Base-by-base conservation (phyloP, 2,797 vertebrate species). In the Aplochiton taeniatus region DNA sequence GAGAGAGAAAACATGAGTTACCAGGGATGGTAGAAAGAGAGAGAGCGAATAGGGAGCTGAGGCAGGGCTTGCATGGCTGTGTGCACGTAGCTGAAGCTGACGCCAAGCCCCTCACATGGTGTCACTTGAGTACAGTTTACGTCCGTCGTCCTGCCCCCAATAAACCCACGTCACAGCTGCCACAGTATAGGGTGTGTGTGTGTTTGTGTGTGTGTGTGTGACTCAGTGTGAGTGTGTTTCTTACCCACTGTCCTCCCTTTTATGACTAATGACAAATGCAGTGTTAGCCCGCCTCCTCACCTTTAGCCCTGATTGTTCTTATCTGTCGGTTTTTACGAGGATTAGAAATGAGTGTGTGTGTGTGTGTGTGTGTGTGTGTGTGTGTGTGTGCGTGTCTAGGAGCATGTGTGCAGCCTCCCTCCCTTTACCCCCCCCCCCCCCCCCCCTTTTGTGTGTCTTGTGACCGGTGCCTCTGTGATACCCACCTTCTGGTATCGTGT, bases 401-500 rank as follows among this genome's bases (percentile, higher is more conserved):
- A 70, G 68, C 58, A 51, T 72, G 50, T 70, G 47, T 49, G 8
- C 53, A 14, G 16, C 20, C 17, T 54, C 42, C 63, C 20, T 16
- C 14, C 12, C 52, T 46, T 56, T 58, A 14, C 63, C 55, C 20
- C 18, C 6, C 42, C 42, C 58, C 56, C 14, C 31, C 60, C 78
- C 55, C 53, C 71, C 63, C 70, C 47, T 14, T 64, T 60, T 60
- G 56, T 85, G 65, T 70, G 84, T 88, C 85, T 90, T 89, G 85
- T 91, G 90, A 91, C 85, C 77, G 54, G 14, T 63, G 66, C 70
- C 80, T 82, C 70, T 83, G 31, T 31, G 82, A 88, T 89, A 88
- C 84, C 87, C 87, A 87, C 85, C 81, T 83, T 83, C 76, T 87
- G 78, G 77, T 89, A 85, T 89, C 86, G 45, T 82, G 77, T 89